A percentile compares a stretch with the other conserved stretches of the same genome.
These are phyloP conservation scores for Tetranychus piercei DNA, from an alignment of 2,888 invertebrate species.

Conservation along the genomic window DNA sequence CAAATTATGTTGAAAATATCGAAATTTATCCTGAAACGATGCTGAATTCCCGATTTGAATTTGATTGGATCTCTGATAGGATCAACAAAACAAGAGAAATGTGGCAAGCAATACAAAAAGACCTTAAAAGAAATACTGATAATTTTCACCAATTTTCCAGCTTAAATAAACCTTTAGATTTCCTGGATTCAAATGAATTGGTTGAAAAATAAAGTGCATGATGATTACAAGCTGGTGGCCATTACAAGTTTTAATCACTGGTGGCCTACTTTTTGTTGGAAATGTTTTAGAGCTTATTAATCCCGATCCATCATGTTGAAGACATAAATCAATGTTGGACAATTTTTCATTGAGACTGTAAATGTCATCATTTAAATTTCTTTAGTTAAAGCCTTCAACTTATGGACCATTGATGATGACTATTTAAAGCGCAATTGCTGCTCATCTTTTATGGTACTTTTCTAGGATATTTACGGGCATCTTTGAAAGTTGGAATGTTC, in stretches of 20 bases:
- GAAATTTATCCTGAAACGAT: not conserved
- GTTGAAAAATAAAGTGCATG: not conserved
- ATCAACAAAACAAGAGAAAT: not conserved
- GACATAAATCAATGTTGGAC: not conserved
- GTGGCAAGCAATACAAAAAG: not conserved
- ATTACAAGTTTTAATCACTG: slow-evolving; percentile 56
- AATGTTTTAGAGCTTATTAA: slow-evolving; percentile 36
- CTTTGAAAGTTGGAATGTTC: not conserved
- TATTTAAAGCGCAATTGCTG: not conserved
- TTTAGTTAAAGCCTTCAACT: not conserved
- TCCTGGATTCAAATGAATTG: not conserved
- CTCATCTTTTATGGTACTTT: slow-evolving; percentile 37
- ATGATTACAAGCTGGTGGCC: slow-evolving; percentile 35
- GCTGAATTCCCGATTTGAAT: not conserved
- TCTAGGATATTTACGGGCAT: slow-evolving; percentile 28
- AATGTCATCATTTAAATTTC: not conserved
- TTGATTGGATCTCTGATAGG: not conserved
- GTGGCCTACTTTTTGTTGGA: slow-evolving; percentile 66
- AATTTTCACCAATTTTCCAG: not conserved
- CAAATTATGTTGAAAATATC: slow-evolving; percentile 28
- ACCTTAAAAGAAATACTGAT: not conserved
- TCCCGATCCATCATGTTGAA: not conserved
- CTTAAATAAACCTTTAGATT: not conserved
- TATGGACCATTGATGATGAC: not conserved
- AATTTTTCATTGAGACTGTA: not conserved